These are phyloP conservation scores for Brachionus sp. DNA, from an alignment of 1,140 invertebrate genomes.

Conservation along the genomic window DNA sequence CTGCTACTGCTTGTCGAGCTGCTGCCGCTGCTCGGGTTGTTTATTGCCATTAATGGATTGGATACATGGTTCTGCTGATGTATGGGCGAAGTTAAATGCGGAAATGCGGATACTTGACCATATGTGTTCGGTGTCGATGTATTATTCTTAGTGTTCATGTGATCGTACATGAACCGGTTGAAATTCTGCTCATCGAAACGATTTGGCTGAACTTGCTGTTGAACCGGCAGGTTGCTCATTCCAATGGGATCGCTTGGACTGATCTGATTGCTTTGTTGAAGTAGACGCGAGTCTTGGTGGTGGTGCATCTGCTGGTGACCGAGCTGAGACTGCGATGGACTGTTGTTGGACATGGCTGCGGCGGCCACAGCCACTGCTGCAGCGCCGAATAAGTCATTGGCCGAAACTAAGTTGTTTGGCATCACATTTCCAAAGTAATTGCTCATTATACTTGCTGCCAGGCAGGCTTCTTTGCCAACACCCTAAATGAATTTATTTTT, in stretches of 20 bases:
- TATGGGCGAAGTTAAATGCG: slow-evolving; percentile 6
- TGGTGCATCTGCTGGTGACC: background rate
- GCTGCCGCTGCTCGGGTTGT: background rate
- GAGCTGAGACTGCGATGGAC: background rate
- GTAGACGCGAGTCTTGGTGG: background rate
- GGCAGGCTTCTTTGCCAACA: background rate
- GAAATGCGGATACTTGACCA: background rate
- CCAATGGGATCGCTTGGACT: background rate
- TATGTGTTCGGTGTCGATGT: slow-evolving; percentile 13
- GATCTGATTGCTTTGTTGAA: background rate
- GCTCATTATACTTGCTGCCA: slow-evolving; percentile 7
- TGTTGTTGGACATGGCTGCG: slow-evolving; percentile 21
- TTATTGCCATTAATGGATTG: background rate
- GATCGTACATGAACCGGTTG: slow-evolving; percentile 30
- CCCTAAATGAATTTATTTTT: background rate
- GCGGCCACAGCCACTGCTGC: slow-evolving; percentile 37
- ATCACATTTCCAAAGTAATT: slow-evolving; percentile 45
- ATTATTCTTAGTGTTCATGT: background rate
- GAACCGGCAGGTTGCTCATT: background rate
- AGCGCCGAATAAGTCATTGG: slow-evolving; percentile 37
- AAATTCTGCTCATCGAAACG: slow-evolving; percentile 14
- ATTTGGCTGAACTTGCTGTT: background rate
- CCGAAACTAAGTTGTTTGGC: slow-evolving; percentile 41
- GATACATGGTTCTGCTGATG: slow-evolving; percentile 2
- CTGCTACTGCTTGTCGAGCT: slow-evolving; percentile 20